Evolutionary conservation across 2,797 vertebrate species (phyloP), one percentile per base, ranked within the genome.

Genomic region (Macrochelys suwanniensis): DNA sequence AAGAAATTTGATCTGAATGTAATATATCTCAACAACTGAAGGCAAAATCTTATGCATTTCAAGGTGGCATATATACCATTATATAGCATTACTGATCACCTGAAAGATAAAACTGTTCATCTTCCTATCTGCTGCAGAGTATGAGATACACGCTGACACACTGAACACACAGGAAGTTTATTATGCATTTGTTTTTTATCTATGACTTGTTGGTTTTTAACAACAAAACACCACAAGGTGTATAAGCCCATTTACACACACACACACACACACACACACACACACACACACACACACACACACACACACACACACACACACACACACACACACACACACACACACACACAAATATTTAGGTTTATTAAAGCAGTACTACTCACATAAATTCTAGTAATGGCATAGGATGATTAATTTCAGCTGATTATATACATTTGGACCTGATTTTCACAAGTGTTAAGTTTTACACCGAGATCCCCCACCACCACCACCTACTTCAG

Each of bases 291-390:
- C 15, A 59, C 77, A 95, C 61, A 89, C 82, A 15, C 76, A 7
- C 68, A 3, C 49, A 4, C 49, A 13, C 49, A 13, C 49, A 13
- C 49, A 13, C 49, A 13, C 11, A 13, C 49, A 4, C 12, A 12
- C 11, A 49, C 49, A 49, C 49, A 49, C 49, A 49, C 49, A 49
- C 47, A 49, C 47, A 49, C 47, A 17, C 50, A 51, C 15, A 59
- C 77, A 95, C 61, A 89, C 82, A 15, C 76, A 7, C 68, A n/a
- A n/a, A n/a, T 82, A 31, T 12, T 45, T 51, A 92, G 57, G 89
- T 83, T 94, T 89, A 82, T 45, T 74, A 93, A 91, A 59, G 15
- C 59, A 33, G 28, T 53, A 68, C 82, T 86, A 89, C 78, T 94
- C 89, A 88, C 84, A 82, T 7, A 77, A 84, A 92, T 89, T 85